phyloP scores from a whole-genome alignment of 2,888 invertebrate genomes.

The Chromoteleia sp. region DNA sequence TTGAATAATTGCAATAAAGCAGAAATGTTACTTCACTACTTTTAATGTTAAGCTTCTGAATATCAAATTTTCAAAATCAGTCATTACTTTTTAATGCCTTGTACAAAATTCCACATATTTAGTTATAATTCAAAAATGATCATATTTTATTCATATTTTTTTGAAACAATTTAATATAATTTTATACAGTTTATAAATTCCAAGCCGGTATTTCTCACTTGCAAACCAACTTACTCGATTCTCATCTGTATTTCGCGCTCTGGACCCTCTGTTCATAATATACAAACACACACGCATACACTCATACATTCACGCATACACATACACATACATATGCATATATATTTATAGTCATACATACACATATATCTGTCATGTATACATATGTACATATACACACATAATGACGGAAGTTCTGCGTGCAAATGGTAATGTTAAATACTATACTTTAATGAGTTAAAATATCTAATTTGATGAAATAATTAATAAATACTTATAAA shows the following conservation, averaged over 20 bases:
- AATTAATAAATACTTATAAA: conserved; percentile 41
- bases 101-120: too few species aligned
- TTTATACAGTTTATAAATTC: conserved; percentile 50
- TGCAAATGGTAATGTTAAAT: conserved; percentile 32
- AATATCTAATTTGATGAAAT: conserved; percentile 22
- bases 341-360: conserved; percentile 15
- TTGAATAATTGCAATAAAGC: conserved; percentile 69
- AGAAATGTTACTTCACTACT: too few species aligned
- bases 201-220: conserved; percentile 32
- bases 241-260: conserved; percentile 6
- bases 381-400: background rate
- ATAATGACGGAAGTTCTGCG: conserved; percentile 33
- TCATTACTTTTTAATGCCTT: too few species aligned
- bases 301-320: conserved; percentile 6
- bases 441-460: conserved; percentile 30
- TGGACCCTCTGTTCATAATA: conserved; percentile 49
- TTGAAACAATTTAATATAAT: conserved; percentile 53
- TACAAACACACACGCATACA: conserved; percentile 38
- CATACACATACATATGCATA: background rate
- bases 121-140: background rate
- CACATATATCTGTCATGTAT: background rate
- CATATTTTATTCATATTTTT: conserved; percentile 41
- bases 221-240: conserved; percentile 36
- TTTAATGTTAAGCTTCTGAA: too few species aligned
- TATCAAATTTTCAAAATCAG: too few species aligned